These are phyloP conservation scores for Microtus obscurus DNA, from an alignment of 2,797 vertebrate species.

Conservation along the genomic window DNA sequence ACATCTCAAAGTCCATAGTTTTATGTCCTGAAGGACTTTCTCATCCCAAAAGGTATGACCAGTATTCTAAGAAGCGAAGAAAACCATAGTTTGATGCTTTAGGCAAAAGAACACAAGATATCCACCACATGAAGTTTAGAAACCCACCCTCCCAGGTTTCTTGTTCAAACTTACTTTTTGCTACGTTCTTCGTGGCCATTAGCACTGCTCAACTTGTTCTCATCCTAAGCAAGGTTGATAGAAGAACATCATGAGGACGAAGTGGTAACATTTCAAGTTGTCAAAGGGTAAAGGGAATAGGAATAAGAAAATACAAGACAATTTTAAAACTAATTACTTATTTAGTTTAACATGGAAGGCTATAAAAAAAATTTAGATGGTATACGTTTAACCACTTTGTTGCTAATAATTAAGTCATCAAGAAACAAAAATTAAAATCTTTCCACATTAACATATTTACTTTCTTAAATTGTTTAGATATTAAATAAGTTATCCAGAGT, in stretches of 20 bases:
- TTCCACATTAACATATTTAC: conserved; percentile 84
- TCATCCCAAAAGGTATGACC: not conserved
- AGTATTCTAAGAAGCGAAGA: conserved; percentile 49
- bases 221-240: conserved; percentile 99
- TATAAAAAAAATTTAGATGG: conserved; percentile 90
- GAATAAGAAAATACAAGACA: conserved; percentile 98
- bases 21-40: conserved; percentile 42
- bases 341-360: conserved; percentile 88
- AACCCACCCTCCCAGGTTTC: conserved; percentile 51
- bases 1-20: not conserved
- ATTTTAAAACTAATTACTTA: conserved; percentile 93
- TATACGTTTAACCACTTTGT: conserved; percentile 92
- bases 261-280: conserved; percentile 99
- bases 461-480: conserved; percentile 88
- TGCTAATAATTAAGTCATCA: conserved; percentile 89
- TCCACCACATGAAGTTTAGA: conserved; percentile 27
- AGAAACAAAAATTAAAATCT: conserved; percentile 88
- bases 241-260: conserved; percentile 99
- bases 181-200: conserved; percentile 95
- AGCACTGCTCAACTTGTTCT: conserved; percentile 96
- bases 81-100: conserved; percentile 46
- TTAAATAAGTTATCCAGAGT: conserved; percentile 87
- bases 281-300: conserved; percentile 95
- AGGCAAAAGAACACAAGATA: conserved; percentile 51
- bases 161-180: conserved; percentile 94